Evolutionary conservation across 1,140 invertebrate genomes (phyloP), one percentile per base, ranked within the genome.

Genomic region (Eupristina koningsbergeri): DNA sequence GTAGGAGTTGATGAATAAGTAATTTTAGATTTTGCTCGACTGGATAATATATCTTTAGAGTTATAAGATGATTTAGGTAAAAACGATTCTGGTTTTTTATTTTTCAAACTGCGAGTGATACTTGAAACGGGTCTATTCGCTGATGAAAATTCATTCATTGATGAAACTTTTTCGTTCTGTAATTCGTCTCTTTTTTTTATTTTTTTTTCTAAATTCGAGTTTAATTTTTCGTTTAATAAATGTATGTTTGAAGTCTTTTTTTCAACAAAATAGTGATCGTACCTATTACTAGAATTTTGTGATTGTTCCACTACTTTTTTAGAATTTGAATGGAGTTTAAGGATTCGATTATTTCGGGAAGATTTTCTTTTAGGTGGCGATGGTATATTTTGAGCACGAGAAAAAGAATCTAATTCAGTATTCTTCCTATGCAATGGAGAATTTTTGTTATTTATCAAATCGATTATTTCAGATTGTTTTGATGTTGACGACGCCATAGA

Each of bases 361-460:
- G 96, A 97, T 87, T 94, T 93, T 85, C 96, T 93, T 88, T 93
- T 93, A 0, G 95, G 95, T 5, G 95, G 96, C n/a, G 94, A 94
- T 7, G 96, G 95, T 61, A 94, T 94, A 85, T 89, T 88, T 7
- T 58, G 61, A 45, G 0, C 73, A 3, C 76, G 22, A 1, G 47
- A 81, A 50, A 87, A 39, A 47, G 5, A 75, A 53, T 76, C 76
- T 8, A 58, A 22, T 13, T 31, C 19, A 9, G 39, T n/a, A 29
- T 61, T 73, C 63, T 47, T 71, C 22, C 34, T 83, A 71, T 63
- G 19, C 63, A 50, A 61, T 53, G 58, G 13, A 22, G 69, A n/a
- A 39, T 69, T 79, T 36, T 36, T 67, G 34, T 39, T 85, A 41
- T 47, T 79, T 76, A 63, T 84, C 58, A 53, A 47, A 13, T 15